Percentiles rank a stretch among this genome's conserved stretches.
phyloP scores from a whole-genome alignment of 2,113 vertebrate species.

The Psophia crepitans region DNA sequence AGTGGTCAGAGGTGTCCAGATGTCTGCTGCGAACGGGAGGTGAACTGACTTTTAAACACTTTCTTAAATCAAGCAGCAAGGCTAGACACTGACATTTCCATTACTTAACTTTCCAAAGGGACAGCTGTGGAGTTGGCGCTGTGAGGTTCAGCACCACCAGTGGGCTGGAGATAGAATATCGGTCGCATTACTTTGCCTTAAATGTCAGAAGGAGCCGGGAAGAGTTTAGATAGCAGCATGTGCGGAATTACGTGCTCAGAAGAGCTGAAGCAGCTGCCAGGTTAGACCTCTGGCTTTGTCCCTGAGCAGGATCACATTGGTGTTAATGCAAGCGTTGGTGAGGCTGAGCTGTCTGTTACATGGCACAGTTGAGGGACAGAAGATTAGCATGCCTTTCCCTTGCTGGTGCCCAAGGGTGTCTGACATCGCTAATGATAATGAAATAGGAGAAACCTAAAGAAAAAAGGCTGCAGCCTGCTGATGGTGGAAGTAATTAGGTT shows the following conservation, averaged over 20 bases:
- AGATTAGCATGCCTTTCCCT: background rate
- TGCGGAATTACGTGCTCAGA: background rate
- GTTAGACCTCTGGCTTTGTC: slow-evolving; percentile 24
- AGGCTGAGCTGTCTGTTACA: background rate
- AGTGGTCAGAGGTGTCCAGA: background rate
- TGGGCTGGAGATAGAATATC: background rate
- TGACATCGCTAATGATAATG: background rate
- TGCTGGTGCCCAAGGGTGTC: background rate
- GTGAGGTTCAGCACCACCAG: background rate
- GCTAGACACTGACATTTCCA: slow-evolving; percentile 5
- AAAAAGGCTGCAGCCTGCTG: background rate
- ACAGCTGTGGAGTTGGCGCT: background rate
- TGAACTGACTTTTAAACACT: background rate
- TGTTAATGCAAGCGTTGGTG: background rate
- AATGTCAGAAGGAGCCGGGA: background rate
- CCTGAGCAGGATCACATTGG: background rate
- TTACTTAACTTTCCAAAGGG: background rate
- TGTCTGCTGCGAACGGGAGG: background rate
- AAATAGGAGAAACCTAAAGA: background rate
- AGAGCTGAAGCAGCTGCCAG: slow-evolving; percentile 29
- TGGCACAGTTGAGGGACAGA: background rate
- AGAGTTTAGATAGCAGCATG: background rate
- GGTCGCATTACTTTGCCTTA: background rate
- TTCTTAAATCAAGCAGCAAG: background rate
- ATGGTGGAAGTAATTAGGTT: background rate